phyloP scores from a whole-genome alignment of 2,113 vertebrate species.

The Balaeniceps rex region DNA sequence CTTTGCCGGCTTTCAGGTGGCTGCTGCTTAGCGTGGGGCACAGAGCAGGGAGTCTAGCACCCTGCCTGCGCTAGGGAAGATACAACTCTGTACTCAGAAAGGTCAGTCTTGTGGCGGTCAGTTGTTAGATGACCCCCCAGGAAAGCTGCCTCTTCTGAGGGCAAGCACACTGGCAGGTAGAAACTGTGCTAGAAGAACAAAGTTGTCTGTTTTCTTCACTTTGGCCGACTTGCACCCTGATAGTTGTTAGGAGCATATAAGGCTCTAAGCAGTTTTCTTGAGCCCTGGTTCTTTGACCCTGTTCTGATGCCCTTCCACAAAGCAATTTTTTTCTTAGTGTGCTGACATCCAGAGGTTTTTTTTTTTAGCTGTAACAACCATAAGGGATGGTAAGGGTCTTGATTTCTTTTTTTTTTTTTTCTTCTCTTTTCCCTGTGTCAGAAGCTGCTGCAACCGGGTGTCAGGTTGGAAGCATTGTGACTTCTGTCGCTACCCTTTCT shows the following conservation, averaged over 20 bases:
- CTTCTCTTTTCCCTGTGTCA: fast-evolving
- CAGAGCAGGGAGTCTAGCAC: not conserved
- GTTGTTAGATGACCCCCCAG: not conserved
- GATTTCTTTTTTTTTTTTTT: no score
- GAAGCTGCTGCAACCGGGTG: not conserved
- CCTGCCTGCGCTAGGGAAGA: fast-evolving
- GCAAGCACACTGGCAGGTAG: not conserved
- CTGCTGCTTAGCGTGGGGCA: not conserved
- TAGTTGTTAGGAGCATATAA: not conserved
- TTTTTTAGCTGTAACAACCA: not conserved
- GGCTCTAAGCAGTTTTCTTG: not conserved
- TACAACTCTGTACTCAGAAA: not conserved
- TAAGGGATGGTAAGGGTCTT: not conserved
- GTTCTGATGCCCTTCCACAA: not conserved
- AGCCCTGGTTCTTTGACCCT: not conserved
- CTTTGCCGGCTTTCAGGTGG: not conserved
- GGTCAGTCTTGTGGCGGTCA: not conserved
- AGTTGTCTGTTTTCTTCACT: not conserved
- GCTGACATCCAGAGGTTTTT: not conserved
- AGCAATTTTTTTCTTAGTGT: not conserved
- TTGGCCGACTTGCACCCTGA: not conserved
- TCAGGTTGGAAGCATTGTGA: not conserved
- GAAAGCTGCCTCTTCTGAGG: not conserved
- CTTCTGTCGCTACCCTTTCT: not conserved
- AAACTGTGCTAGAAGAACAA: not conserved